Evolutionary conservation across 2,797 vertebrate species (phyloP).

Genomic region (Anguilla megastoma): DNA sequence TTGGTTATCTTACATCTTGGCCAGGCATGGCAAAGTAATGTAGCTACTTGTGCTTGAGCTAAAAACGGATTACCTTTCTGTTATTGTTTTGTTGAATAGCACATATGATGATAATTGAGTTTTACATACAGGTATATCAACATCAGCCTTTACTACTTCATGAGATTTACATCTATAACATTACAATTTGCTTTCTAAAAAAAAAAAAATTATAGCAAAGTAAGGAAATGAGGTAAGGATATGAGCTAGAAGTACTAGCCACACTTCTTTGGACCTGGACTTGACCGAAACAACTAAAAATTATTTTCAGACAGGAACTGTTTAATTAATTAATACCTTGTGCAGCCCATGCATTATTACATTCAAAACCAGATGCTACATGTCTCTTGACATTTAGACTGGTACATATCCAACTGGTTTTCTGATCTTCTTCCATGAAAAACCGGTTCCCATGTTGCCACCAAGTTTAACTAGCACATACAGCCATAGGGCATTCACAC

Average conservation of each 20-base stretch:
- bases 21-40: slow-evolving; percentile 1
- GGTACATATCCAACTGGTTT: not conserved
- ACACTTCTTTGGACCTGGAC: not conserved
- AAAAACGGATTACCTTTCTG: not conserved
- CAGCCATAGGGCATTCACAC: slow-evolving; percentile 20
- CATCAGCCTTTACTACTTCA: not conserved
- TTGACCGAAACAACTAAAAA: slow-evolving; percentile 5
- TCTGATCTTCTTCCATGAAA: slow-evolving; percentile 15
- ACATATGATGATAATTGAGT: not conserved
- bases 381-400: not conserved
- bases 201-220: not conserved
- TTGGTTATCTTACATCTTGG: not conserved
- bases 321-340: not conserved
- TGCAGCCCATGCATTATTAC: not conserved
- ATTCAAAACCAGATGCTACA: not conserved
- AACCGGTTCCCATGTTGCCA: not conserved
- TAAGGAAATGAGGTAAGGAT: not conserved
- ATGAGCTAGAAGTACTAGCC: not conserved
- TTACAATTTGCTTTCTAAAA: not conserved
- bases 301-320: not conserved
- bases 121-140: not conserved
- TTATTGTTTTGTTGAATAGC: not conserved
- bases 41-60: not conserved
- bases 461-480: slow-evolving; percentile 29
- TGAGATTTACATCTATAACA: not conserved